Percentiles rank a stretch among this genome's conserved stretches.
phyloP scores from a whole-genome alignment of 2,888 invertebrate genomes.

The Parapristionchus giblindavisi region DNA sequence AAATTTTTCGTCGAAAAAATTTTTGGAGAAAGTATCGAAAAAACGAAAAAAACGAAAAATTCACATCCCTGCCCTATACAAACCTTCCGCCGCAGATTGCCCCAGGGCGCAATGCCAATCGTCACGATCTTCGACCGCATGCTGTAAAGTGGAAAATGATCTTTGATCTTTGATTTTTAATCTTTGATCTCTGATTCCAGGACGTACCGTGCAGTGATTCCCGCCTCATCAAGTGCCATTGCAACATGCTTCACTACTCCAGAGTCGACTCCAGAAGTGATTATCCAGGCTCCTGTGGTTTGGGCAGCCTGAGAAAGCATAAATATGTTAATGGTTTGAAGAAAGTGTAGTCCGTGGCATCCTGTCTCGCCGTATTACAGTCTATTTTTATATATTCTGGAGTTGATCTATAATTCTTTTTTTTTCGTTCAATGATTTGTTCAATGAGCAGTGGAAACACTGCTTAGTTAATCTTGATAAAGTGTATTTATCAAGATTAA shows the following conservation, averaged over 20 bases:
- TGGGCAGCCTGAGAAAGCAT: slow-evolving; percentile 80
- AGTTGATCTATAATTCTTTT: too few species aligned
- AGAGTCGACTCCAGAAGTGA: slow-evolving; percentile 77
- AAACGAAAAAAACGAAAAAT: too few species aligned
- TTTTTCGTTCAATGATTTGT: neutral
- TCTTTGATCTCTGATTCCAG: neutral
- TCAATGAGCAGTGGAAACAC: too few species aligned
- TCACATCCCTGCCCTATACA: too few species aligned
- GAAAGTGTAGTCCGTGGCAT: neutral
- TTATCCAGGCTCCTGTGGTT: slow-evolving; percentile 98
- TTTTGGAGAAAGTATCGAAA: too few species aligned
- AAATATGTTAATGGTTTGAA: neutral
- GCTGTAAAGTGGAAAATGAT: slow-evolving; percentile 40
- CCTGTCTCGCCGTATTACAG: too few species aligned
- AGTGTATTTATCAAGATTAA: too few species aligned
- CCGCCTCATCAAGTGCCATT: slow-evolving; percentile 67
- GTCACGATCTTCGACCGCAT: slow-evolving; percentile 78
- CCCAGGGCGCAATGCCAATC: slow-evolving; percentile 98
- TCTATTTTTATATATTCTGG: too few species aligned
- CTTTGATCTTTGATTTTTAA: neutral
- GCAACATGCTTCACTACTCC: slow-evolving; percentile 87
- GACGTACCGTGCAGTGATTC: slow-evolving; percentile 61
- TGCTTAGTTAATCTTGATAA: too few species aligned
- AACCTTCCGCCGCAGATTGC: slow-evolving; percentile 78
- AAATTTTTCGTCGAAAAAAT: too few species aligned